phyloP scores from a whole-genome alignment of 64 coral and sea anemone species.

The Platygyra sinensis region DNA sequence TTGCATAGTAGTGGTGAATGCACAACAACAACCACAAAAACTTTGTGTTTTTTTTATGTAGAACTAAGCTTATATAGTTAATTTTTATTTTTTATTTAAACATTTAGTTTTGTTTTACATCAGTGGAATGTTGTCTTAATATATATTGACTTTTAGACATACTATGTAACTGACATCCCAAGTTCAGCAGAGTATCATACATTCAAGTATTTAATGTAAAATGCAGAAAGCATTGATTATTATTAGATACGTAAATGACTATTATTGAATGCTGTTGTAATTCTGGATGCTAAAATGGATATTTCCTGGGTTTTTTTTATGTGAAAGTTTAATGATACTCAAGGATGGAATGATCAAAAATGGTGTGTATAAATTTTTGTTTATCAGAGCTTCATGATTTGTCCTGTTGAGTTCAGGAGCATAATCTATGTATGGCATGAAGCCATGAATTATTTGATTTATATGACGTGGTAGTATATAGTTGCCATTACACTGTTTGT shows the following conservation, averaged over 20 bases:
- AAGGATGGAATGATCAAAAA: no score
- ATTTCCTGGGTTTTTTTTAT: slow-evolving; percentile 31
- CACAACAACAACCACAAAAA: no score
- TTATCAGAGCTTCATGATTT: slow-evolving; percentile 48
- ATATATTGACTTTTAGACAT: slow-evolving; percentile 52
- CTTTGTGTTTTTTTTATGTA: slow-evolving; percentile 25
- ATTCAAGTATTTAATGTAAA: slow-evolving; percentile 55
- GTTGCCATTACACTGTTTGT: slow-evolving; percentile 33
- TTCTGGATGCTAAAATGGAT: slow-evolving; percentile 36
- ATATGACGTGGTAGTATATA: slow-evolving; percentile 46
- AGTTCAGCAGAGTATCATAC: slow-evolving; percentile 35
- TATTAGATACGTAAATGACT: background rate
- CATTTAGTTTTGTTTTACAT: slow-evolving; percentile 48
- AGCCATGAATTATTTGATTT: slow-evolving; percentile 52
- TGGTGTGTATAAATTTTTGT: no score
- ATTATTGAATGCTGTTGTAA: slow-evolving; percentile 54
- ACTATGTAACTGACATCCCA: slow-evolving; percentile 29
- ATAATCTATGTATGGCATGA: slow-evolving; percentile 46
- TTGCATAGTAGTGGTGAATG: slow-evolving; percentile 30
- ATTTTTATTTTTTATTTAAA: slow-evolving; percentile 7
- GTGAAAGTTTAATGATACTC: slow-evolving; percentile 39
- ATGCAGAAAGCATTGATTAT: slow-evolving; percentile 49
- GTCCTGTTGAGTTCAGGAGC: slow-evolving; percentile 44
- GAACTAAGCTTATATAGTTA: background rate
- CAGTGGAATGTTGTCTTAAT: slow-evolving; percentile 29